These are phyloP conservation scores for Trachurus trachurus DNA, from an alignment of 2,797 vertebrate species.

Conservation along the genomic window DNA sequence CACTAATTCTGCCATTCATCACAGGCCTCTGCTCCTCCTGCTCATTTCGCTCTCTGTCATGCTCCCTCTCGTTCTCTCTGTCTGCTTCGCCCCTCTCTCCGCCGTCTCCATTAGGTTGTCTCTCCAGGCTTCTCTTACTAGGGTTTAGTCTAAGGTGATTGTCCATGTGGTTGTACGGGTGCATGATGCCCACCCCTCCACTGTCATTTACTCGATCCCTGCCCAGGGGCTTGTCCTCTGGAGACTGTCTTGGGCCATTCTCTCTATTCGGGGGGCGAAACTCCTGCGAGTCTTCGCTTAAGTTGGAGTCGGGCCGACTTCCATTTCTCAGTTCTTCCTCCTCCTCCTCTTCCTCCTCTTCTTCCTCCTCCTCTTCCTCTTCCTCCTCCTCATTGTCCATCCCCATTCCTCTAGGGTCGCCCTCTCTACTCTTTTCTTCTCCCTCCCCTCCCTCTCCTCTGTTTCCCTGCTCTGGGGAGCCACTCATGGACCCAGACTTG, in stretches of 20 bases:
- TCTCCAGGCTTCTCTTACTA: constrained; percentile 78
- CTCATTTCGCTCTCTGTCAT: constrained; percentile 77
- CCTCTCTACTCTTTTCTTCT: constrained; percentile 82
- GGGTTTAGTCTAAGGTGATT: constrained; percentile 85
- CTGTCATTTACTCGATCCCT: constrained; percentile 83
- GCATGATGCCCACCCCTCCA: constrained; percentile 76
- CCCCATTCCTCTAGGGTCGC: constrained; percentile 86
- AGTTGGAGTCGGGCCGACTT: constrained; percentile 94
- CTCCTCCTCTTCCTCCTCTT: constrained; percentile 88
- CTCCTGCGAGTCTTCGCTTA: constrained; percentile 93
- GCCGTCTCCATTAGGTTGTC: constrained; percentile 75
- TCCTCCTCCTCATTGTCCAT: constrained; percentile 86
- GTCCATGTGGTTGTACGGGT: constrained; percentile 86
- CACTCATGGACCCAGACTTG: constrained; percentile 91
- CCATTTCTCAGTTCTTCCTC: constrained; percentile 93
- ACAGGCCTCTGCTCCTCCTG: constrained; percentile 84
- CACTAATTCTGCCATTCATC: constrained; percentile 94
- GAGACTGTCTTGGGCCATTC: constrained; percentile 87
- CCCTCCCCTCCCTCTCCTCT: constrained; percentile 86
- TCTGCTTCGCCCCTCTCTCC: constrained; percentile 72
- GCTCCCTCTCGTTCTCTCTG: constrained; percentile 82
- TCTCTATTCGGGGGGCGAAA: constrained; percentile 74
- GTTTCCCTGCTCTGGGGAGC: constrained; percentile 87
- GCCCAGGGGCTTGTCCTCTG: constrained; percentile 85
- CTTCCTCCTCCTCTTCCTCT: constrained; percentile 86